A percentile compares a stretch with the other conserved stretches of the same genome.
Conservation (phyloP, 2,888 invertebrate genomes). For the Abscondita cerata region DNA sequence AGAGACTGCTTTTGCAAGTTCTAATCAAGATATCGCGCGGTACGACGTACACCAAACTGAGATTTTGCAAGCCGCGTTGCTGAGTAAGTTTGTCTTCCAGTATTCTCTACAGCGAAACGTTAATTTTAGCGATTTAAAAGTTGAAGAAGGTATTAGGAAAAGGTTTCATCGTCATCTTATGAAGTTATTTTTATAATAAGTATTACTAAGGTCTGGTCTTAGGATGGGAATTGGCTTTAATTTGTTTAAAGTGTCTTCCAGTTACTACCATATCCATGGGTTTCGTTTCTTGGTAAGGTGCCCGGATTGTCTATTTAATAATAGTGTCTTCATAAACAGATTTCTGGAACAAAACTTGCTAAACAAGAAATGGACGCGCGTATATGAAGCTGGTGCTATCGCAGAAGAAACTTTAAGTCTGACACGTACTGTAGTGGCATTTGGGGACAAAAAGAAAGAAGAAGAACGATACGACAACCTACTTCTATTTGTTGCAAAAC, state of each 20-base stretch:
- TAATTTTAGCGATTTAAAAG: conserved; percentile 70
- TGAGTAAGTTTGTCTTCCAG: conserved; percentile 67
- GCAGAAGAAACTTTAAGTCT: conserved; percentile 80
- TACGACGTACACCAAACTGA: conserved; percentile 74
- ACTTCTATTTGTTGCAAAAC: conserved; percentile 65
- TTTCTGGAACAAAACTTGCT: conserved; percentile 73
- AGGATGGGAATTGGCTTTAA: conserved; percentile 83
- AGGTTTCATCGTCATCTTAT: conserved; percentile 74
- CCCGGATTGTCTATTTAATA: too few relatives aligned
- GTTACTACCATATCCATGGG: conserved; percentile 70
- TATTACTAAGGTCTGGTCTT: conserved; percentile 73
- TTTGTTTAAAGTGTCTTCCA: conserved; percentile 76
- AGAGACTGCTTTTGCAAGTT: conserved; percentile 72
- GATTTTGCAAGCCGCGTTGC: conserved; percentile 78
- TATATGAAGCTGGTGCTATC: conserved; percentile 75
- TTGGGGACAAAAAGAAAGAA: conserved; percentile 80
- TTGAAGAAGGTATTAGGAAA: conserved; percentile 88
- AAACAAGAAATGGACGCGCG: conserved; percentile 74
- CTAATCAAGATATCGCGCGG: conserved; percentile 77
- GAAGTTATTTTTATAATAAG: conserved; percentile 72
- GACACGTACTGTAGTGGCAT: conserved; percentile 79
- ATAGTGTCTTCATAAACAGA: conserved; percentile 48
- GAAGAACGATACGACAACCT: conserved; percentile 65
- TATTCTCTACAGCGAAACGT: conserved; percentile 62
- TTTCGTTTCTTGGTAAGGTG: conserved; percentile 67